A percentile compares a stretch with the other conserved stretches of the same genome.
phyloP scores from a whole-genome alignment of 1,140 invertebrate genomes.

The Calliphora vicina region DNA sequence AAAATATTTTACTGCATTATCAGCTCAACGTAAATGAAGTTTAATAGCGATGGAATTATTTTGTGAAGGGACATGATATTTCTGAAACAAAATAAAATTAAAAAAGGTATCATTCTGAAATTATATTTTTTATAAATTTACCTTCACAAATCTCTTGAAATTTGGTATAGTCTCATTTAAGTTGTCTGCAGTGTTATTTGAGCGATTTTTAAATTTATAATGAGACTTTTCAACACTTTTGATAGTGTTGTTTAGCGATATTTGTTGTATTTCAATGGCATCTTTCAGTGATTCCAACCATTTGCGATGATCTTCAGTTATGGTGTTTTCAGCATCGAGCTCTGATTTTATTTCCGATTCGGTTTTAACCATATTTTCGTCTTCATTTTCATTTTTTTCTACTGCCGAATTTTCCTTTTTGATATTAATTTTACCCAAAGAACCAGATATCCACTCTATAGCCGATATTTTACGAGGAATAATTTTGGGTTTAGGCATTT shows the following conservation, averaged over 20 bases:
- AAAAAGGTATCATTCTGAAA: not conserved
- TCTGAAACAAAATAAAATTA: conserved; percentile 20
- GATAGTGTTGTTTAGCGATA: conserved; percentile 40
- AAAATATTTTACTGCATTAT: no score
- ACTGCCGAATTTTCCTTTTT: conserved; percentile 20
- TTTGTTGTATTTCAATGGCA: conserved; percentile 48
- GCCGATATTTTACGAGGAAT: conserved; percentile 43
- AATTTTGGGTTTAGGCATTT: conserved; percentile 41
- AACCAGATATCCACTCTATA: conserved; percentile 51
- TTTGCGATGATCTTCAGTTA: conserved; percentile 39
- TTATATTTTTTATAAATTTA: conserved; percentile 23
- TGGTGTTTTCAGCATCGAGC: not conserved
- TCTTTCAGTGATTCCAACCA: conserved; percentile 47
- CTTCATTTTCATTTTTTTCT: conserved; percentile 11
- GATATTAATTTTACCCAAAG: conserved; percentile 34
- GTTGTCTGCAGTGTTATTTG: not conserved
- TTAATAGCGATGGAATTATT: conserved; percentile 16
- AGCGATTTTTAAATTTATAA: conserved; percentile 2
- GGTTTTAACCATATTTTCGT: not conserved
- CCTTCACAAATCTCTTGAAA: conserved; percentile 57
- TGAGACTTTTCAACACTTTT: not conserved
- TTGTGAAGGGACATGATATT: conserved; percentile 25
- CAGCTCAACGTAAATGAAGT: not conserved
- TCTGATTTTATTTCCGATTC: not conserved
- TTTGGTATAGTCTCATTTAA: conserved; percentile 42